A percentile compares a stretch with the other conserved stretches of the same genome.
phyloP scores from a whole-genome alignment of 2,113 vertebrate genomes.

The Anhinga anhinga region DNA sequence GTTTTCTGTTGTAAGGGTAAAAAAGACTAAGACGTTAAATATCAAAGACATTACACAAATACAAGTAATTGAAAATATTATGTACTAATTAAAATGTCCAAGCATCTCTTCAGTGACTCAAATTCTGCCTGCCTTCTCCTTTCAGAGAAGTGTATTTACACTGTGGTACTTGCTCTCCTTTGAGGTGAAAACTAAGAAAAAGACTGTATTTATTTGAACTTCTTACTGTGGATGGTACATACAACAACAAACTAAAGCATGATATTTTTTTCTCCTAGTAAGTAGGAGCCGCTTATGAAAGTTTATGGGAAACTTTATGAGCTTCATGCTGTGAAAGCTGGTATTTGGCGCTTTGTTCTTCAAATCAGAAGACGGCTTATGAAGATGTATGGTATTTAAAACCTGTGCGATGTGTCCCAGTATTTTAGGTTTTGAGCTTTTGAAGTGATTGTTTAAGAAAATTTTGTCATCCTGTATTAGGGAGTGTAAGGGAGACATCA shows the following conservation, averaged over 20 bases:
- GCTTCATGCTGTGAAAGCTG: not conserved
- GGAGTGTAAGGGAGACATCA: not conserved
- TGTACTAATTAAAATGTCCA: not conserved
- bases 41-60: not conserved
- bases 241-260: not conserved
- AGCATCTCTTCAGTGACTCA: not conserved
- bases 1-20: not conserved
- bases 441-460: not conserved
- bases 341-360: not conserved
- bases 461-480: not conserved
- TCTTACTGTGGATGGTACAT: not conserved
- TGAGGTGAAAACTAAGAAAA: not conserved
- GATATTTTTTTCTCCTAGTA: not conserved
- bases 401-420: not conserved
- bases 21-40: not conserved
- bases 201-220: not conserved
- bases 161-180: not conserved
- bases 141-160: not conserved
- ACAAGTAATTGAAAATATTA: not conserved
- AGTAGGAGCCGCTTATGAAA: not conserved
- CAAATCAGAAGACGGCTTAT: not conserved
- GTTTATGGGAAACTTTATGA: not conserved
- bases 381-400: not conserved
- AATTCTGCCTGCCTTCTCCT: not conserved
- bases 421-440: not conserved